Evolutionary conservation across 2,888 invertebrate species (phyloP).

Genomic region (Xanthorhoe designata): DNA sequence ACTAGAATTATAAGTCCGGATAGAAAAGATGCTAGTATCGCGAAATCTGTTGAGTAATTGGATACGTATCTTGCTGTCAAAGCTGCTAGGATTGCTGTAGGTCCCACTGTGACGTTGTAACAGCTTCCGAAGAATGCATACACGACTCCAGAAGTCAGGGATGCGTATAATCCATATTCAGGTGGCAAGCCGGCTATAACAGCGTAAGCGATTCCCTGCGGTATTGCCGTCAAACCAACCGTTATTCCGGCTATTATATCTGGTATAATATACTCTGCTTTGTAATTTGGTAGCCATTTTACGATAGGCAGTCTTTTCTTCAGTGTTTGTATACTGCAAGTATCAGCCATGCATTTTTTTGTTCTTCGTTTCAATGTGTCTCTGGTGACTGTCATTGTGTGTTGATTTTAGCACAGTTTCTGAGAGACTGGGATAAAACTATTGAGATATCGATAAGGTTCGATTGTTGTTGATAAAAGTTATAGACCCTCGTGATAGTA

Average conservation of each 20-base stretch:
- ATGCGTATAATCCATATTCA: slow-evolving; percentile 94
- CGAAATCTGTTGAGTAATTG: slow-evolving; percentile 88
- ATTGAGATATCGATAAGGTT: slow-evolving; percentile 26
- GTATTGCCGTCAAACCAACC: slow-evolving; percentile 92
- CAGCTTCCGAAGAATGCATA: slow-evolving; percentile 95
- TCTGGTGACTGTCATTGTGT: slow-evolving; percentile 40
- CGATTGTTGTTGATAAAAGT: slow-evolving; percentile 28
- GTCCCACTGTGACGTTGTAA: slow-evolving; percentile 91
- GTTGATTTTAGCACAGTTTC: slow-evolving; percentile 12
- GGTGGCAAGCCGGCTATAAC: slow-evolving; percentile 89
- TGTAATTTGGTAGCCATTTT: slow-evolving; percentile 91
- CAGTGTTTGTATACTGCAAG: slow-evolving; percentile 72
- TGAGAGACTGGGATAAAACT: slow-evolving; percentile 30
- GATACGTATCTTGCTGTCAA: slow-evolving; percentile 90
- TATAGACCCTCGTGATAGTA: slow-evolving; percentile 22
- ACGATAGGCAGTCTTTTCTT: slow-evolving; percentile 88
- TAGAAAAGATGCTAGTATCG: slow-evolving; percentile 90
- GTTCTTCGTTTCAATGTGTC: slow-evolving; percentile 48
- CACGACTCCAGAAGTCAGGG: slow-evolving; percentile 95
- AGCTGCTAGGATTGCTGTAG: slow-evolving; percentile 95
- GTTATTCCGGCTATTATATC: slow-evolving; percentile 95
- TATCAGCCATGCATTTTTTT: slow-evolving; percentile 58
- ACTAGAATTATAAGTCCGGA: slow-evolving; percentile 89
- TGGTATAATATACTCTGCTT: slow-evolving; percentile 86
- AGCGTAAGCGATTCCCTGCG: slow-evolving; percentile 94